These are phyloP conservation scores for Heliconius aoede DNA, from an alignment of 2,888 invertebrate species.

Conservation along the genomic window DNA sequence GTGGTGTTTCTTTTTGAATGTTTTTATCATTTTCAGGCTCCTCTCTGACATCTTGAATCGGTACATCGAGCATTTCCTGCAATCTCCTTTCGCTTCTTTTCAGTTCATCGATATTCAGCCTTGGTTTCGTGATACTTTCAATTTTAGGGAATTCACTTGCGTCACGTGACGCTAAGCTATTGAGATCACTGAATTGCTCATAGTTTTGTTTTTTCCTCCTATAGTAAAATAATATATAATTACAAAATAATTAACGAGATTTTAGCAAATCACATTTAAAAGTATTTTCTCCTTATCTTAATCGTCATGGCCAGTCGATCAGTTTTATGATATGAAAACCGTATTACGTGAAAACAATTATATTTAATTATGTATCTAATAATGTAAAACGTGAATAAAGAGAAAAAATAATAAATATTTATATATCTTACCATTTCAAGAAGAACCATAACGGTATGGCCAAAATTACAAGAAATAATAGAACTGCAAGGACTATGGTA, in stretches of 20 bases:
- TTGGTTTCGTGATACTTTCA: slow-evolving; percentile 57
- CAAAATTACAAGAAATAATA: slow-evolving; percentile 69
- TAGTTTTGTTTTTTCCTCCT: slow-evolving; percentile 66
- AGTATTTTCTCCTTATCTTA: not conserved
- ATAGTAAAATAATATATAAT: slow-evolving; percentile 44
- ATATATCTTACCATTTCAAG: slow-evolving; percentile 66
- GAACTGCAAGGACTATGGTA: slow-evolving; percentile 70
- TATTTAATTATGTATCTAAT: not conserved
- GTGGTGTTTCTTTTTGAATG: slow-evolving; percentile 48
- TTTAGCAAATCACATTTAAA: not conserved
- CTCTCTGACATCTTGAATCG: slow-evolving; percentile 54
- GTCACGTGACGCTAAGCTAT: slow-evolving; percentile 63
- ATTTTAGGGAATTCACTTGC: slow-evolving; percentile 57
- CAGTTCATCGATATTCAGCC: slow-evolving; percentile 70
- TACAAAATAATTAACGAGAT: not conserved
- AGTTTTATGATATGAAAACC: not conserved
- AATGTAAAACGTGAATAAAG: not conserved
- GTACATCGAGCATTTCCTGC: slow-evolving; percentile 70
- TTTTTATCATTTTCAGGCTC: slow-evolving; percentile 7
- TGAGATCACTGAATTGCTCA: slow-evolving; percentile 64
- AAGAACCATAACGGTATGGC: slow-evolving; percentile 65
- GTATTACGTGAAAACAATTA: not conserved
- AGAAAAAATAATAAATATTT: not conserved
- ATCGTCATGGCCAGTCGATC: not conserved
- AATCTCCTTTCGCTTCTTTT: slow-evolving; percentile 71